phyloP scores from a whole-genome alignment of 2,888 invertebrate genomes.

The Idaea biselata region DNA sequence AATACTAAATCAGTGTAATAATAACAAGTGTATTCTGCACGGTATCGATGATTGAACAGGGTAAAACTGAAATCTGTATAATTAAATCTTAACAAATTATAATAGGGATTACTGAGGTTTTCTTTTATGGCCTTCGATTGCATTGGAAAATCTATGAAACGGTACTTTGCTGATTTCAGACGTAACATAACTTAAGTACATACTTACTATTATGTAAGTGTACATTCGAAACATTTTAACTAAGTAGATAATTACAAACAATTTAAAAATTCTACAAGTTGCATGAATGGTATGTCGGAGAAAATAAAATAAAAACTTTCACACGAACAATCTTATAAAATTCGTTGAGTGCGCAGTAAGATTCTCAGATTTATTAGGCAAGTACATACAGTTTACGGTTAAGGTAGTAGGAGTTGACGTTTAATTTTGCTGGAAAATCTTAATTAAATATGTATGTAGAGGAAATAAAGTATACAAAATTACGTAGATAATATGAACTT shows the following conservation, averaged over 20 bases:
- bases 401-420: neutral
- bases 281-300: slow-evolving; percentile 31
- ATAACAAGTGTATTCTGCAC: slow-evolving; percentile 13
- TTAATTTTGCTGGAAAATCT: neutral
- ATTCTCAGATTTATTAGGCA: slow-evolving; percentile 23
- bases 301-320: slow-evolving; percentile 41
- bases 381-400: neutral
- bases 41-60: slow-evolving; percentile 24
- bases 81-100: neutral
- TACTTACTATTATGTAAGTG: neutral
- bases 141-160: neutral
- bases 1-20: slow-evolving; percentile 27
- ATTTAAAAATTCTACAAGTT: slow-evolving; percentile 25
- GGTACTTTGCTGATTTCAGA: neutral
- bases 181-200: neutral
- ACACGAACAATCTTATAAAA: slow-evolving; percentile 36
- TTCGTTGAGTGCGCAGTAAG: slow-evolving; percentile 26
- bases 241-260: slow-evolving; percentile 5
- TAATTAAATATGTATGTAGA: neutral
- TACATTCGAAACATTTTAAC: slow-evolving; percentile 3
- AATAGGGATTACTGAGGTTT: neutral
- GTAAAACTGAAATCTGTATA: neutral
- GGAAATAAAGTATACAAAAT: neutral
- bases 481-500: neutral
- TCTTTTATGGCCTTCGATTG: neutral